phyloP scores from a whole-genome alignment of 2,888 invertebrate species.

The Rapana venosa region DNA sequence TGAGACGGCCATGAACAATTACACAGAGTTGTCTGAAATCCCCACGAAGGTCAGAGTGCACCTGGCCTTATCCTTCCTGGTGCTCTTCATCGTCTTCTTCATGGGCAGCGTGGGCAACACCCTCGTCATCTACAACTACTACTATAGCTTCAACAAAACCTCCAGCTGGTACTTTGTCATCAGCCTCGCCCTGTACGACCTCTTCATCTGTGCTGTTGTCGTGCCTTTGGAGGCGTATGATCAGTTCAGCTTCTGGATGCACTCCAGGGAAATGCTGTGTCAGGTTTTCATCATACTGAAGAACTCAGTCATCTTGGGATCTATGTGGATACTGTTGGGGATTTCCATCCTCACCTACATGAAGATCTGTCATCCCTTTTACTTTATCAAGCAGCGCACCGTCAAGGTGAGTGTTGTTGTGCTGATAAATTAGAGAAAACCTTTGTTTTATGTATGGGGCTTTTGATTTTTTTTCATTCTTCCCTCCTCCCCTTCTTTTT shows the following conservation, averaged over 20 bases:
- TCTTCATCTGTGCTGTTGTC: background rate
- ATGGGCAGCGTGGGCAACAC: background rate
- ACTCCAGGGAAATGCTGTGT: background rate
- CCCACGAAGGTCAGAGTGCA: background rate
- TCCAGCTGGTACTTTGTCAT: constrained; percentile 5
- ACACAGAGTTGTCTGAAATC: background rate
- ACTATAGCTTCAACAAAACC: background rate
- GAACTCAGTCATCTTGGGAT: background rate
- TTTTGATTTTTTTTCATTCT: background rate
- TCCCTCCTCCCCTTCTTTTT: background rate
- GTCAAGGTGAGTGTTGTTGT: background rate
- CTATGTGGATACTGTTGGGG: background rate
- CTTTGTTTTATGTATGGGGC: no score
- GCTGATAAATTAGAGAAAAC: no score
- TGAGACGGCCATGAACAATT: background rate
- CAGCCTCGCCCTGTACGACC: background rate
- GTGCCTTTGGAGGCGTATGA: background rate
- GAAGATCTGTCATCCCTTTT: background rate
- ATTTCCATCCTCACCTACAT: background rate
- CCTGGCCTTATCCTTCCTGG: background rate
- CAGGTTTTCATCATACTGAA: background rate
- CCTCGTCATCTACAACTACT: background rate
- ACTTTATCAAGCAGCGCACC: background rate
- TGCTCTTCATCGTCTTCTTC: background rate
- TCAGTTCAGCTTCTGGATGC: background rate